phyloP scores from a whole-genome alignment of 1,140 invertebrate species.

The Polyergus mexicanus region DNA sequence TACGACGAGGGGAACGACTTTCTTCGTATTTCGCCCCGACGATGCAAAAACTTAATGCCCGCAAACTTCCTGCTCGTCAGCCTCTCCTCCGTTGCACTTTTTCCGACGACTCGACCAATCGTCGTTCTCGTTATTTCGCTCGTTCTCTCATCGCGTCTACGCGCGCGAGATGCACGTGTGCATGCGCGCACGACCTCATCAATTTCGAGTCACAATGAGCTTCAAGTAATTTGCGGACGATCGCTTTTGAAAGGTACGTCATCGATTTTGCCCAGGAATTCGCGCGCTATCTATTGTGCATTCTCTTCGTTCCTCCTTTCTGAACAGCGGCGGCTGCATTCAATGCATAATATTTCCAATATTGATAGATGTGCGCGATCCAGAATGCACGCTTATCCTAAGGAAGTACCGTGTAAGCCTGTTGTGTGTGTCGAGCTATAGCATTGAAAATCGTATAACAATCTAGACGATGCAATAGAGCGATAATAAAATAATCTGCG shows the following conservation, averaged over 20 bases:
- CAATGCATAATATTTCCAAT: conserved; percentile 61
- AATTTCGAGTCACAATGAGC: conserved; percentile 62
- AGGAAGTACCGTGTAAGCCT: conserved; percentile 45
- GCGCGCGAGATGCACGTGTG: background rate
- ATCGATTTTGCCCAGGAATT: conserved; percentile 58
- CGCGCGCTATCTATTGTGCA: conserved; percentile 56
- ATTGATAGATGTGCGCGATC: conserved; percentile 60
- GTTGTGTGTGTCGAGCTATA: conserved; percentile 9
- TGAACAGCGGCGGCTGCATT: conserved; percentile 52
- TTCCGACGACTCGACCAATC: conserved; percentile 59
- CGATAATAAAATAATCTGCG: conserved; percentile 49
- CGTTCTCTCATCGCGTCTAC: conserved; percentile 35
- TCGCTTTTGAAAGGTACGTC: conserved; percentile 53
- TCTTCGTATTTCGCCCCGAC: conserved; percentile 51
- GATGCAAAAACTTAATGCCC: conserved; percentile 76
- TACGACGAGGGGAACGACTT: conserved; percentile 40
- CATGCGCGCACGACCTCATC: conserved; percentile 40
- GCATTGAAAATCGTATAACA: conserved; percentile 26
- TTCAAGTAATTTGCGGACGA: conserved; percentile 62
- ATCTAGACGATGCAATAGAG: conserved; percentile 1
- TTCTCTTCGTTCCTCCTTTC: conserved; percentile 59
- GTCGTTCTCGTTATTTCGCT: conserved; percentile 39
- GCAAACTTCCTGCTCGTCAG: conserved; percentile 65
- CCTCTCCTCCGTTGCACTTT: conserved; percentile 59
- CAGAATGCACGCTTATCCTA: conserved; percentile 45